phyloP scores from a whole-genome alignment of 2,113 vertebrate species.

The Rhagologus leucostigma region DNA sequence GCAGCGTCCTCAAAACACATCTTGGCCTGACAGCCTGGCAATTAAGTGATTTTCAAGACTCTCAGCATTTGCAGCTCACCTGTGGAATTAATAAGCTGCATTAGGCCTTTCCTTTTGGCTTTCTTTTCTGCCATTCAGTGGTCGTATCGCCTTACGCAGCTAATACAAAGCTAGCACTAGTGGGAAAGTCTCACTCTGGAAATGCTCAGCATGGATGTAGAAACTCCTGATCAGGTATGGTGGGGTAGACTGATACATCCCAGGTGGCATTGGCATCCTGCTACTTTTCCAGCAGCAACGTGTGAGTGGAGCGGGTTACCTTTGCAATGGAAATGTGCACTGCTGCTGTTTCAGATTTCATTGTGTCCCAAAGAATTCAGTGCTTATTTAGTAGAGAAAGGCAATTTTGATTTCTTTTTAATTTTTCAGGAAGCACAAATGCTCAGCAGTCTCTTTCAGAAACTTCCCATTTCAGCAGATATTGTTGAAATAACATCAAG shows the following conservation, averaged over 20 bases:
- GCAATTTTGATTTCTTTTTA: neutral
- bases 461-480: neutral
- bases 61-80: neutral
- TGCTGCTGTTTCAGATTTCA: neutral
- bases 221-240: neutral
- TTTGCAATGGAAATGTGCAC: neutral
- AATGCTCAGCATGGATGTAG: neutral
- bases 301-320: neutral
- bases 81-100: constrained; percentile 37
- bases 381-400: neutral
- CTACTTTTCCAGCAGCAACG: accelerated
- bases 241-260: neutral
- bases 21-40: constrained; percentile 8
- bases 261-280: neutral
- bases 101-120: neutral
- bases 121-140: neutral
- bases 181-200: neutral
- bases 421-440: neutral
- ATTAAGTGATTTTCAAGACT: constrained; percentile 39
- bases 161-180: neutral
- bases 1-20: constrained; percentile 18
- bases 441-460: neutral
- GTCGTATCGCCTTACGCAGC: neutral
- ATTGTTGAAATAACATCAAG: neutral
- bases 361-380: neutral